Percentiles rank a stretch among this genome's conserved stretches.
phyloP scores from a whole-genome alignment of 2,113 vertebrate species.

The Epinephelus moara region DNA sequence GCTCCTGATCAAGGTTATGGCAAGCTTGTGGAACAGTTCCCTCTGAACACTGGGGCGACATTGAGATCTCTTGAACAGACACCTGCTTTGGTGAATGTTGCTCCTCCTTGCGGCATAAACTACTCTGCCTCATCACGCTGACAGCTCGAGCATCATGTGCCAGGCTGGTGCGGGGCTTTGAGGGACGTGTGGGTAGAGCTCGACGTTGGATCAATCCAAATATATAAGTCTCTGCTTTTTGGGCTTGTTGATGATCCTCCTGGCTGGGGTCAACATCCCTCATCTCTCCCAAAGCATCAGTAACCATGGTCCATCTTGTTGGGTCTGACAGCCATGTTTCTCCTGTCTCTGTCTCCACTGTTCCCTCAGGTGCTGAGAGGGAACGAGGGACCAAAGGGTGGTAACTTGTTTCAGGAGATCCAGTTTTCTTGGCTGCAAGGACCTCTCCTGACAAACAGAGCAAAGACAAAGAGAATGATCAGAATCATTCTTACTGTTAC shows the following conservation, averaged over 20 bases:
- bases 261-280: slow-evolving; percentile 52
- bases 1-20: slow-evolving; percentile 63
- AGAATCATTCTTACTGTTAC: neutral
- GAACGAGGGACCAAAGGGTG: slow-evolving; percentile 71
- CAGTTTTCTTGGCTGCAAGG: slow-evolving; percentile 22
- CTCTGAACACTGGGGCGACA: slow-evolving; percentile 67
- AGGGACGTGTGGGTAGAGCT: slow-evolving; percentile 77
- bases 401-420: slow-evolving; percentile 41
- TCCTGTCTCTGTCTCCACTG: slow-evolving; percentile 55
- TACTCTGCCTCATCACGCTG: slow-evolving; percentile 81
- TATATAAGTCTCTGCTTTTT: slow-evolving; percentile 87
- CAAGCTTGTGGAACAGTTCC: slow-evolving; percentile 47
- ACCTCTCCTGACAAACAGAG: slow-evolving; percentile 65
- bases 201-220: slow-evolving; percentile 86
- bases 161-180: slow-evolving; percentile 86
- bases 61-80: slow-evolving; percentile 49
- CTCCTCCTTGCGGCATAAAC: slow-evolving; percentile 81
- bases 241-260: slow-evolving; percentile 71
- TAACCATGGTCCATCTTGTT: neutral
- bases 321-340: slow-evolving; percentile 73
- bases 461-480: slow-evolving; percentile 15
- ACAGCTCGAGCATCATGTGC: slow-evolving; percentile 73
- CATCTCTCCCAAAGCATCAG: slow-evolving; percentile 28
- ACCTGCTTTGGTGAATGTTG: slow-evolving; percentile 64
- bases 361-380: slow-evolving; percentile 74